These are phyloP conservation scores for Chrysomallon squamiferum DNA, from an alignment of 1,140 invertebrate genomes.

Conservation along the genomic window DNA sequence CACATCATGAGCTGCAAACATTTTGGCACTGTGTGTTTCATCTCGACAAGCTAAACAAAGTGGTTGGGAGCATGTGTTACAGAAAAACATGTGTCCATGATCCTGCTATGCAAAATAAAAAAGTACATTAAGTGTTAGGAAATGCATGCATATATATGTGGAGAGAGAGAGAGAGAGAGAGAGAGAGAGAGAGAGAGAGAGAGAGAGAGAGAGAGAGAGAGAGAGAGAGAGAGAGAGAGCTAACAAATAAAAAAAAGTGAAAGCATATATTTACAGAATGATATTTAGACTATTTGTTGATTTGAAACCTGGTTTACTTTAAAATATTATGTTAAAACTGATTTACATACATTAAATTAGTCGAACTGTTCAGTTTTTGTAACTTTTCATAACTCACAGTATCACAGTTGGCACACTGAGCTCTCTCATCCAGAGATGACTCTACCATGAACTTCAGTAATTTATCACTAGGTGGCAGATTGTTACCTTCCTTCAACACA, in stretches of 20 bases:
- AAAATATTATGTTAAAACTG: too few species aligned
- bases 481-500: conserved; percentile 32
- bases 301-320: too few species aligned
- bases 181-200: not conserved
- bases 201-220: too few species aligned
- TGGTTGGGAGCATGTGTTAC: conserved; percentile 52
- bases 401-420: conserved; percentile 55
- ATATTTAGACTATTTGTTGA: too few species aligned
- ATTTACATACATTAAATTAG: too few species aligned
- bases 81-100: conserved; percentile 47
- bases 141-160: not conserved
- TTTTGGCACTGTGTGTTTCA: conserved; percentile 50
- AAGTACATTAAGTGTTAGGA: not conserved
- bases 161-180: too few species aligned
- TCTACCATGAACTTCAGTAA: conserved; percentile 52
- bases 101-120: conserved; percentile 20
- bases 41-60: conserved; percentile 43
- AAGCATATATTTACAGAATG: too few species aligned
- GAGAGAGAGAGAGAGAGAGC: too few species aligned
- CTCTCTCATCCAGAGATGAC: conserved; percentile 42
- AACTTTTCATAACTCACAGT: conserved; percentile 6
- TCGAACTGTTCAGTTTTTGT: too few species aligned
- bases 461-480: conserved; percentile 33
- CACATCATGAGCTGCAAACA: conserved; percentile 48
- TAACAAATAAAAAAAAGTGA: too few species aligned